phyloP scores from a whole-genome alignment of 1,140 invertebrate species.

The Drosophila lowei region DNA sequence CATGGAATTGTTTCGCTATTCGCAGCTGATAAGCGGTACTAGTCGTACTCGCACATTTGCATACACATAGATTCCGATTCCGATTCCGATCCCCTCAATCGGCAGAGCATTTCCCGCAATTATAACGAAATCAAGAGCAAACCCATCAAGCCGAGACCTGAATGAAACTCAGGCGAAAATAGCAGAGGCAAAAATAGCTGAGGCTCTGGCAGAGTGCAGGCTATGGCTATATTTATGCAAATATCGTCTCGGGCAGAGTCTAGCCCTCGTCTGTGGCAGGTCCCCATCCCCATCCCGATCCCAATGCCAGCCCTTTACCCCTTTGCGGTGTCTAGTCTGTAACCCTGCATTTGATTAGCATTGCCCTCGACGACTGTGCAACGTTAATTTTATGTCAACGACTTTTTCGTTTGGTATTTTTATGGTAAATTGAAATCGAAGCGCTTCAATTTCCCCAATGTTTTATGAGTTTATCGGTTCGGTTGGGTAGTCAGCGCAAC shows the following conservation, averaged over 20 bases:
- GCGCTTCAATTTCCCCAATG: conserved; percentile 78
- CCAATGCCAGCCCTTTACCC: background rate
- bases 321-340: conserved; percentile 28
- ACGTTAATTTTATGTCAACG: conserved; percentile 81
- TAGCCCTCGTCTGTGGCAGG: conserved; percentile 13
- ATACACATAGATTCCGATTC: background rate
- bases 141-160: conserved; percentile 31
- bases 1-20: conserved; percentile 3
- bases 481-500: conserved; percentile 70
- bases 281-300: no score
- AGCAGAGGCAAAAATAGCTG: conserved; percentile 37
- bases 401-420: conserved; percentile 75
- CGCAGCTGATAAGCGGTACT: background rate
- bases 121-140: conserved; percentile 73
- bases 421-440: conserved; percentile 82
- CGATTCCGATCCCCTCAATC: conserved; percentile 6
- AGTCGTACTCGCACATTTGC: no score
- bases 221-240: conserved; percentile 54
- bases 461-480: conserved; percentile 78
- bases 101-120: conserved; percentile 44
- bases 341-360: conserved; percentile 68
- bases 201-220: conserved; percentile 2
- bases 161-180: conserved; percentile 18
- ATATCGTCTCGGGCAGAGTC: conserved; percentile 40
- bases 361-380: conserved; percentile 31